Base-by-base conservation (phyloP, 2,113 vertebrate genomes). In the Gallinago paraguaiae region DNA sequence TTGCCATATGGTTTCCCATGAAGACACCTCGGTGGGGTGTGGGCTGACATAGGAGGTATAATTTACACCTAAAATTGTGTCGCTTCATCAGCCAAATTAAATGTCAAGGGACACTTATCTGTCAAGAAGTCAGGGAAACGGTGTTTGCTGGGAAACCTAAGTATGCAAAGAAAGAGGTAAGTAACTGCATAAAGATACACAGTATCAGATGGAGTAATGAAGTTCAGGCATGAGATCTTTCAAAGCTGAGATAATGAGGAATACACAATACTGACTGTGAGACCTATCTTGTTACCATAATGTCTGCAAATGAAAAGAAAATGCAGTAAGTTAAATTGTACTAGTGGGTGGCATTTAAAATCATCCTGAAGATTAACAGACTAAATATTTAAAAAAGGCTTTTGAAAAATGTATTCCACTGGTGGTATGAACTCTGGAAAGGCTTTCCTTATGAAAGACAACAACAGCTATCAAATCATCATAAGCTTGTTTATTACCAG, bases 181-280 rank as follows among this genome's bases (percentile, higher is more conserved):
- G 76, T 74, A 82, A 78, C 24, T 61, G 37, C 65, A 65, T 50
- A 50, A 88, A 82, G 68, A 88, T 84, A 81, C 57, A 53, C 35
- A 90, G 57, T 28, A 95, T 91, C 59, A 80, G 37, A 69, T 28
- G 25, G 50, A 84, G 53, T 84, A 95, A 96, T 76, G 30, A 86
- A 91, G 61, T 71, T 61, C 59, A 96, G 65, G 67, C 33, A 82
- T 50, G 45, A 94, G 56, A 54, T 71, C 33, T 68, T 65, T 83
- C 88, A 86, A 91, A 93, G 56, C 25, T 39, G 63, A 96, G 88
- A 83, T 86, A 93, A 96, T 83, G 90, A 93, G 76, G 56, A 88
- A 82, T 82, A 86, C 39, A 85, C 61, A 92, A 37, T 17, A n/a
- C 37, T 70, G 50, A 86, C 72, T 89, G 69, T 48, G 75, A 95